Evolutionary conservation across 2,113 vertebrate genomes (phyloP), one percentile per base, ranked within the genome.

Genomic region (Leptobrachium ailaonicum): DNA sequence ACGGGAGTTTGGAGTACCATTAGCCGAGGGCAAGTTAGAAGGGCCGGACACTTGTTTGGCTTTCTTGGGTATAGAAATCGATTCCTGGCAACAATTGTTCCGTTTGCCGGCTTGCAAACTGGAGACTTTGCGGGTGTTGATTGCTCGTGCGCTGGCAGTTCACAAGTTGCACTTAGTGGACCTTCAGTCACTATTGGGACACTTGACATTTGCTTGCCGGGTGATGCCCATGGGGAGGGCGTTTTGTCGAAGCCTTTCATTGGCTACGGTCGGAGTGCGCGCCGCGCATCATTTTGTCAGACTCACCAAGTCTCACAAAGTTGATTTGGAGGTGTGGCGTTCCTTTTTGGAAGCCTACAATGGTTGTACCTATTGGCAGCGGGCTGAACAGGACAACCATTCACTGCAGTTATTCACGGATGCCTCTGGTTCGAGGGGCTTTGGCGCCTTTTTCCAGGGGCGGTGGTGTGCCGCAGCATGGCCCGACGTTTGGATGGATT

Each of bases 241-340:
- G 1, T 71, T 71, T 9, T 50, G 42, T 10, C n/a, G 69, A 1
- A 1, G 3, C 1, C 14, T 71, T 43, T 12, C 69, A 1, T 2
- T 20, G 20, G 45, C 69, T 1, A 71, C 44, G 3, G 43, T 13
- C 4, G 44, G n/a, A 2, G 69, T 71, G 10, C 43, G 2, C 3
- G 1, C 12, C 13, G 41, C 41, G 2, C 10, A 11, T 44, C 41
- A 43, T 7, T 69, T 69, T 44, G n/a, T 69, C 2, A 10, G 67
- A 1, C 2, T 88, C 78, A 83, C 20, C 47, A 75, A 71, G 76
- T 5, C 56, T 85, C 82, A 83, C 4, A 5, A 8, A 8, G 4
- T 0, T 0, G 47, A 50, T 8, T 50, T 50, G 47, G 4, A 50
- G 47, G 47, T 50, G 47, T 50, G 47, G 47, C 4, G 47, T 8